Percentiles rank a stretch among this genome's conserved stretches.
Evolutionary conservation across 2,113 vertebrate genomes (phyloP).

Genomic region (Salvelinus sp.): DNA sequence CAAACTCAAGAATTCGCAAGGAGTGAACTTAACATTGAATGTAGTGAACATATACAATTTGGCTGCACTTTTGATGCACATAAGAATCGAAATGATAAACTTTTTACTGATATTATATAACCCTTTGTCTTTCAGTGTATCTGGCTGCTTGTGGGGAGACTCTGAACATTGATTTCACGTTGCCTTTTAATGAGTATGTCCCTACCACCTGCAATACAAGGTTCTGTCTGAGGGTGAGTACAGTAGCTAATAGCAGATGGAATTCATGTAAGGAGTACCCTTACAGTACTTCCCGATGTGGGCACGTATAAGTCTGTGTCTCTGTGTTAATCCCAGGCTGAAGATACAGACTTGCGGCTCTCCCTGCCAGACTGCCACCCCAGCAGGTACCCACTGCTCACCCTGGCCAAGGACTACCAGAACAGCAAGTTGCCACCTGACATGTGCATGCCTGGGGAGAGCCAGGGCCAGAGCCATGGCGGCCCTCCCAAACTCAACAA

Average conservation of each 20-base stretch:
- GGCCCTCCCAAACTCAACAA: slow-evolving; percentile 77
- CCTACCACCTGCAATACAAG: slow-evolving; percentile 88
- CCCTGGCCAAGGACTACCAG: slow-evolving; percentile 91
- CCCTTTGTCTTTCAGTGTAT: slow-evolving; percentile 81
- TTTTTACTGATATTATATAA: no score
- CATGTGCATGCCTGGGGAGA: slow-evolving; percentile 81
- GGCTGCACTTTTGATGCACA: no score
- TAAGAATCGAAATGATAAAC: no score
- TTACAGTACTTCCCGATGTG: not conserved
- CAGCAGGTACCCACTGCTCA: slow-evolving; percentile 94
- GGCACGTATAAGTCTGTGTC: not conserved
- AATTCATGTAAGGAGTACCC: not conserved
- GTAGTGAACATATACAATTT: no score
- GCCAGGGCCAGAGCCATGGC: slow-evolving; percentile 66
- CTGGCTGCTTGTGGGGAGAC: slow-evolving; percentile 97
- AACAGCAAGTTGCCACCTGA: slow-evolving; percentile 82
- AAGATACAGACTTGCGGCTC: slow-evolving; percentile 93
- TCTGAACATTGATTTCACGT: slow-evolving; percentile 91
- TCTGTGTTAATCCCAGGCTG: slow-evolving; percentile 74
- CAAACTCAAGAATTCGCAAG: not conserved
- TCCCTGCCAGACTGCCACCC: slow-evolving; percentile 97
- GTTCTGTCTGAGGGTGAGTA: slow-evolving; percentile 86
- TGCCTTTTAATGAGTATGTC: slow-evolving; percentile 96
- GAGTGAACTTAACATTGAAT: no score
- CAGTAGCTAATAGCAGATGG: slow-evolving; percentile 14